These are phyloP conservation scores for Romanogobio albipinnatus DNA, from an alignment of 2,113 vertebrate species.

Conservation along the genomic window DNA sequence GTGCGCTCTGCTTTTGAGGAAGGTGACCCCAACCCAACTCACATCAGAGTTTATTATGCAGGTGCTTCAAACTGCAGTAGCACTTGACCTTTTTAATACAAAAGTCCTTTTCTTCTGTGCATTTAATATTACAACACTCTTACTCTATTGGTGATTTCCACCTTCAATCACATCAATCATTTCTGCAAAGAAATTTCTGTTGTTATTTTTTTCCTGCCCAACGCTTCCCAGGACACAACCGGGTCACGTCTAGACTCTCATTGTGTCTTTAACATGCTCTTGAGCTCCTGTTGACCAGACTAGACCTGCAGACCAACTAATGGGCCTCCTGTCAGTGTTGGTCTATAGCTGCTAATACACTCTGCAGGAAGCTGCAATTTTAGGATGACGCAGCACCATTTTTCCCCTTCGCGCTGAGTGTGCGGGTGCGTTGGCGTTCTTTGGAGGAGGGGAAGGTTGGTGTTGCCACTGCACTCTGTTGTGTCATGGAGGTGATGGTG, in stretches of 20 bases:
- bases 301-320: background rate
- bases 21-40: background rate
- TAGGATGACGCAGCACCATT: slow-evolving; percentile 61
- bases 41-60: background rate
- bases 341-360: slow-evolving; percentile 58
- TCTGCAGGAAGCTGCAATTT: slow-evolving; percentile 38
- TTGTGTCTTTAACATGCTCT: slow-evolving; percentile 38
- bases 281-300: slow-evolving; percentile 24
- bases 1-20: slow-evolving; percentile 30
- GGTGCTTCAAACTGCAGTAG: background rate
- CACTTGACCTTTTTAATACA: background rate
- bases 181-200: background rate
- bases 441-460: background rate
- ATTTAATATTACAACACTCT: background rate
- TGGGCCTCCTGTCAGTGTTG: slow-evolving; percentile 34
- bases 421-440: slow-evolving; percentile 31
- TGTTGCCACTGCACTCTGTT: background rate
- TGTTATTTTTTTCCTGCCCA: background rate
- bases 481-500: slow-evolving; percentile 55
- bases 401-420: slow-evolving; percentile 42
- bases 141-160: slow-evolving; percentile 2
- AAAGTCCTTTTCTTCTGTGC: background rate
- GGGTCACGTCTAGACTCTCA: slow-evolving; percentile 26
- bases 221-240: slow-evolving; percentile 9
- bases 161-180: background rate